Conservation (phyloP, 2,888 invertebrate genomes). For the Empis livida region DNA sequence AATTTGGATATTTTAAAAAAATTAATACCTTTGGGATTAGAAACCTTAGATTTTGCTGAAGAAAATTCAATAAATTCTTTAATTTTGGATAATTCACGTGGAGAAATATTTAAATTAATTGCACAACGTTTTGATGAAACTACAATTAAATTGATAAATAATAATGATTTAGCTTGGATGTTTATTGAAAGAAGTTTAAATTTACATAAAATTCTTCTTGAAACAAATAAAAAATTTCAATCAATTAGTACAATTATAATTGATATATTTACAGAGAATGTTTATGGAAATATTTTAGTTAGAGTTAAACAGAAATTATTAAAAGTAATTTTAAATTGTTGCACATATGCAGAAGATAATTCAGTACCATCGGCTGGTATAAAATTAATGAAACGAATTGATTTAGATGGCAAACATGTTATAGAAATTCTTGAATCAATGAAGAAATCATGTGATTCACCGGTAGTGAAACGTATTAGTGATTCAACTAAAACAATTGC, state of each 20-base stretch:
- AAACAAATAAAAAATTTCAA: conserved; percentile 19
- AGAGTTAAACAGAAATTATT: conserved; percentile 39
- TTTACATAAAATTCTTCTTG: conserved; percentile 31
- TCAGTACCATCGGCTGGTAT: conserved; percentile 46
- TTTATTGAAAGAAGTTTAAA: conserved; percentile 36
- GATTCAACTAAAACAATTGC: not conserved
- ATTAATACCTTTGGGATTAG: conserved; percentile 25
- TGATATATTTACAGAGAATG: conserved; percentile 20
- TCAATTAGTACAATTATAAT: conserved; percentile 28
- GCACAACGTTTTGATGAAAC: conserved; percentile 42
- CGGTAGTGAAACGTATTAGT: not conserved
- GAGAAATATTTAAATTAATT: conserved; percentile 41
- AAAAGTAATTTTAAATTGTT: conserved; percentile 41
- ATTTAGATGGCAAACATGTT: conserved; percentile 48
- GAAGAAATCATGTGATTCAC: conserved; percentile 34
- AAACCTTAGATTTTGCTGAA: conserved; percentile 22
- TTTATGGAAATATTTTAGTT: conserved; percentile 37
- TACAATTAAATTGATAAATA: conserved; percentile 35
- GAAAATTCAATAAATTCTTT: conserved; percentile 14
- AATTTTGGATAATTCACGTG: conserved; percentile 39
- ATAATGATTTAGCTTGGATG: conserved; percentile 39
- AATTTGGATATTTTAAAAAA: conserved; percentile 36
- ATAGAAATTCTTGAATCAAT: conserved; percentile 46
- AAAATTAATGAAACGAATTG: conserved; percentile 52
- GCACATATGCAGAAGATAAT: conserved; percentile 45